A percentile compares a stretch with the other conserved stretches of the same genome.
Conservation (phyloP, 2,797 vertebrate genomes). For the Phylloscopus collybita region DNA sequence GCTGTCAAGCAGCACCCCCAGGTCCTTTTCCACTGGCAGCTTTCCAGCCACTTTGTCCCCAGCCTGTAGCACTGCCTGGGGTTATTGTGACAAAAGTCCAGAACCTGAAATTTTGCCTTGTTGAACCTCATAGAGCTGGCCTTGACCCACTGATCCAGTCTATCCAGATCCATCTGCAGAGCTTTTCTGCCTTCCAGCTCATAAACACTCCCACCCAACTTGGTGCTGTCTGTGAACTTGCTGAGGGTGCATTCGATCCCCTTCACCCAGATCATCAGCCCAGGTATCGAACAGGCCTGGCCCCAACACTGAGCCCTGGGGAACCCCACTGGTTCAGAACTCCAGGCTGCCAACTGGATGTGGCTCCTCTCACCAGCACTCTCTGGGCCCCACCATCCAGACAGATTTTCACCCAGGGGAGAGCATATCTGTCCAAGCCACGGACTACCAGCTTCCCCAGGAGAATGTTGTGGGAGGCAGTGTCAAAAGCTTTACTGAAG, state of each 20-base stretch:
- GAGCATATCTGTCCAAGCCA: background rate
- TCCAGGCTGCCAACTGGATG: background rate
- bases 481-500: background rate
- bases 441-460: background rate
- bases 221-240: rapidly evolving
- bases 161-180: background rate
- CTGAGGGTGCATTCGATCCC: background rate
- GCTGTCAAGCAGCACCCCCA: background rate
- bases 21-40: background rate
- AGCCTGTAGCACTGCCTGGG: background rate
- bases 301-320: background rate
- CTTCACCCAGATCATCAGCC: background rate
- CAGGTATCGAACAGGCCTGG: background rate
- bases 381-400: background rate
- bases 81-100: background rate
- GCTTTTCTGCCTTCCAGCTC: background rate
- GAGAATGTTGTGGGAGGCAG: background rate
- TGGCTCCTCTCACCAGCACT: background rate
- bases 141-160: background rate
- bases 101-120: background rate
- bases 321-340: background rate
- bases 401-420: background rate
- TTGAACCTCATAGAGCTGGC: background rate
- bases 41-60: background rate
- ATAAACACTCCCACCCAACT: background rate